A percentile compares a stretch with the other conserved stretches of the same genome.
These are phyloP conservation scores for Neodontobutis hainanensis DNA, from an alignment of 2,113 vertebrate genomes.

Conservation along the genomic window DNA sequence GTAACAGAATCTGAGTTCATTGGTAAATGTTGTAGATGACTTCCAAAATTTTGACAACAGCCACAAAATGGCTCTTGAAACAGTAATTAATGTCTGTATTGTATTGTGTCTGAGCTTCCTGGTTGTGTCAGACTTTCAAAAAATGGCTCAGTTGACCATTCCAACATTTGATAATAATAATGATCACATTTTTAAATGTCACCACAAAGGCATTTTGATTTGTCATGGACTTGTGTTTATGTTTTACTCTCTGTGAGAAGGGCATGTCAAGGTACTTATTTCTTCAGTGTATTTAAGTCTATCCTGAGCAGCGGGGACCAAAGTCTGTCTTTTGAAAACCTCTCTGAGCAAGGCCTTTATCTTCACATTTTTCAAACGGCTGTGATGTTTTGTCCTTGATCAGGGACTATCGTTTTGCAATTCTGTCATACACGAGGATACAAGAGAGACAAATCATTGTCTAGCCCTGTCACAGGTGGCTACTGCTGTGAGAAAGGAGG, in stretches of 20 bases:
- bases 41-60: no score
- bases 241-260: constrained; percentile 2
- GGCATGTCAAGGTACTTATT: constrained; percentile 47
- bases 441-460: constrained; percentile 19
- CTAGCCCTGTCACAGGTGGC: constrained; percentile 15
- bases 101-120: no score
- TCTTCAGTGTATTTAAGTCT: constrained; percentile 6
- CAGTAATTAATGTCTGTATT: no score
- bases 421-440: constrained; percentile 29
- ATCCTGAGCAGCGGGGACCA: constrained; percentile 20
- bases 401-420: constrained; percentile 29
- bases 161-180: background rate
- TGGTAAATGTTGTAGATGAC: no score
- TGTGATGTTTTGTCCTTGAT: constrained; percentile 31
- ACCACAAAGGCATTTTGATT: constrained; percentile 11
- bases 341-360: constrained; percentile 31
- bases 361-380: background rate
- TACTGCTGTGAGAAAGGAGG: background rate
- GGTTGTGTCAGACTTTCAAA: no score
- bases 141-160: background rate
- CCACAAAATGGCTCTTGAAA: no score
- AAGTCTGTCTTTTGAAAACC: constrained; percentile 27
- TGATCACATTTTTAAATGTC: constrained; percentile 4
- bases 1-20: background rate
- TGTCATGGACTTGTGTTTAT: constrained; percentile 3